These are phyloP conservation scores for Acestrorhynchus altus DNA, from an alignment of 2,797 vertebrate species.

Conservation along the genomic window DNA sequence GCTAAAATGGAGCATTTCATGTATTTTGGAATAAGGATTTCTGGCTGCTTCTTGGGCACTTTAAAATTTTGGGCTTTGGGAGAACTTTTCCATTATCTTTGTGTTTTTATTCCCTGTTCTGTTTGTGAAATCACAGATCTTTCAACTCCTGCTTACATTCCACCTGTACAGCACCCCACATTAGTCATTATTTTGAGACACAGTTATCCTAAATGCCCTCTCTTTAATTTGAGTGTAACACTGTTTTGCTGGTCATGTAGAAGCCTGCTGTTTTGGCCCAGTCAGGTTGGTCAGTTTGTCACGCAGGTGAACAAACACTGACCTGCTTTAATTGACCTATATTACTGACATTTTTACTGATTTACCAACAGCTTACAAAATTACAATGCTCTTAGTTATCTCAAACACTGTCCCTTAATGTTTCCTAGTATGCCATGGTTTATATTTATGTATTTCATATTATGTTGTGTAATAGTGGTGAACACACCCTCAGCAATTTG, in stretches of 20 bases:
- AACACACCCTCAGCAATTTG: background rate
- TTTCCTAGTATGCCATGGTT: background rate
- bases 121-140: conserved; percentile 4
- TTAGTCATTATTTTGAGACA: background rate
- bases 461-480: background rate
- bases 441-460: conserved; percentile 17
- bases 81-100: background rate
- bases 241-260: background rate
- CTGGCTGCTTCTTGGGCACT: background rate
- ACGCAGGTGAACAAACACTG: background rate
- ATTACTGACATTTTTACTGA: background rate
- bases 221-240: background rate
- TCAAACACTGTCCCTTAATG: conserved; percentile 2
- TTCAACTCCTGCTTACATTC: conserved; percentile 21
- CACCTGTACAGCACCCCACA: background rate
- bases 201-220: background rate
- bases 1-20: conserved; percentile 14
- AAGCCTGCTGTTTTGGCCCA: background rate
- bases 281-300: background rate
- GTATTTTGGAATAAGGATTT: conserved; percentile 17
- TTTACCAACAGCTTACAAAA: background rate
- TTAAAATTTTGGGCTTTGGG: conserved; percentile 21
- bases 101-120: background rate
- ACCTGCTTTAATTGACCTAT: background rate
- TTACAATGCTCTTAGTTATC: background rate